Evolutionary conservation across 2,113 vertebrate species (phyloP), one percentile per base, ranked within the genome.

Genomic region (Gallinago paraguaiae): DNA sequence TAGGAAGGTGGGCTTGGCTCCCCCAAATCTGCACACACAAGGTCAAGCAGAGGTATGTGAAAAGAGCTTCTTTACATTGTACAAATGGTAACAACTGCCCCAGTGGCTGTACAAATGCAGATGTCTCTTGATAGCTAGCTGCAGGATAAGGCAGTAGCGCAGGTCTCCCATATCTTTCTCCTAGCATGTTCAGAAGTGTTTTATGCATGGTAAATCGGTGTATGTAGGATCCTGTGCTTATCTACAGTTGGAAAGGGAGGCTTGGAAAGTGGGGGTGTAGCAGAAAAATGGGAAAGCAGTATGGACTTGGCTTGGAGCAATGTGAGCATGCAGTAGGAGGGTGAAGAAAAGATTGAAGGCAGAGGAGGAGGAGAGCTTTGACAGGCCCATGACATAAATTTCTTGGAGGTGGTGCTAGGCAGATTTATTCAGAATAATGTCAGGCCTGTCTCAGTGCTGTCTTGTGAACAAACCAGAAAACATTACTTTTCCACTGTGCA

Each of bases 281-380:
- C 61, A 93, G 84, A 91, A 92, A 92, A 93, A 91, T 50, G n/a
- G 69, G 71, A 93, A 60, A 94, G 92, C 74, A 65, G 28, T 89
- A 63, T 91, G 95, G 95, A 96, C 94, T 97, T 96, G 91, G 94
- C 93, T 96, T 93, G 93, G 91, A 93, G 86, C 35, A 92, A 95
- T 93, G 84, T 95, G 78, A 93, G 57, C 86, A 45, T 91, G 94
- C 61, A 95, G 96, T 97, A 79, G 96, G 96, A 97, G 93, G 95
- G 86, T 92, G 95, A 96, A 97, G 95, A 96, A 96, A 96, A 95
- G 94, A 94, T 11, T 97, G 91, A 97, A 96, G 91, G 71, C 91
- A 96, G 93, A 96, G 89, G 89, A 92, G 96, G 95, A 95, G 95
- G 95, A 97, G 94, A 97, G 89, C 70, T 97, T 95, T 97, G 96